phyloP scores from a whole-genome alignment of 2,797 vertebrate genomes.

The Ptychadena robeensis region DNA sequence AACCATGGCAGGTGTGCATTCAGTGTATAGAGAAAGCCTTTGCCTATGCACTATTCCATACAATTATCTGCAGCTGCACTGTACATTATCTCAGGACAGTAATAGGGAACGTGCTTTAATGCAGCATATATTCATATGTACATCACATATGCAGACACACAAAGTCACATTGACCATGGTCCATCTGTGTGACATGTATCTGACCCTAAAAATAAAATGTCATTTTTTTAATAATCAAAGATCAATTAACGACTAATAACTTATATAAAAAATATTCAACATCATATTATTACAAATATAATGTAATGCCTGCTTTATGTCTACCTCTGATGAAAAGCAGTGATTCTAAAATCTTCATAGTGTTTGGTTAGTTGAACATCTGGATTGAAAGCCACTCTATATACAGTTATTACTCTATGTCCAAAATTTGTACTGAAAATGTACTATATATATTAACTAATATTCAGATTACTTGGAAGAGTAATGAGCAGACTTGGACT shows the following conservation, averaged over 20 bases:
- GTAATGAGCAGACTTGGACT: too few relatives aligned
- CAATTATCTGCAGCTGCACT: constrained; percentile 40
- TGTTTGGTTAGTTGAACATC: too few relatives aligned
- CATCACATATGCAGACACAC: not conserved
- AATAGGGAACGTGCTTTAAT: not conserved
- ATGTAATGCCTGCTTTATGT: not conserved
- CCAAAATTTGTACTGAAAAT: too few relatives aligned
- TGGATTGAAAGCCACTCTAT: too few relatives aligned
- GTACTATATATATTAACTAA: too few relatives aligned
- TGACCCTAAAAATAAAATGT: not conserved
- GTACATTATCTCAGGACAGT: not conserved
- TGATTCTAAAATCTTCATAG: not conserved
- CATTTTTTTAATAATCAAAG: not conserved
- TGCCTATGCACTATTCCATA: constrained; percentile 13
- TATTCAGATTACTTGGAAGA: too few relatives aligned
- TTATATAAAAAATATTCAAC: not conserved
- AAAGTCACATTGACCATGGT: not conserved
- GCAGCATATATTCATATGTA: not conserved
- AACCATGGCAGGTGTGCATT: constrained; percentile 47
- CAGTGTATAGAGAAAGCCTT: constrained; percentile 37
- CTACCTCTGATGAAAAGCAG: not conserved
- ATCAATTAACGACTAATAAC: not conserved
- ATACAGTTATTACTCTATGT: too few relatives aligned
- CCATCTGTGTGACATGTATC: not conserved
- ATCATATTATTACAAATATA: not conserved